Percentiles rank a stretch among this genome's conserved stretches.
Conservation (phyloP, 2,797 vertebrate species). For the Halcyon leucocephala region DNA sequence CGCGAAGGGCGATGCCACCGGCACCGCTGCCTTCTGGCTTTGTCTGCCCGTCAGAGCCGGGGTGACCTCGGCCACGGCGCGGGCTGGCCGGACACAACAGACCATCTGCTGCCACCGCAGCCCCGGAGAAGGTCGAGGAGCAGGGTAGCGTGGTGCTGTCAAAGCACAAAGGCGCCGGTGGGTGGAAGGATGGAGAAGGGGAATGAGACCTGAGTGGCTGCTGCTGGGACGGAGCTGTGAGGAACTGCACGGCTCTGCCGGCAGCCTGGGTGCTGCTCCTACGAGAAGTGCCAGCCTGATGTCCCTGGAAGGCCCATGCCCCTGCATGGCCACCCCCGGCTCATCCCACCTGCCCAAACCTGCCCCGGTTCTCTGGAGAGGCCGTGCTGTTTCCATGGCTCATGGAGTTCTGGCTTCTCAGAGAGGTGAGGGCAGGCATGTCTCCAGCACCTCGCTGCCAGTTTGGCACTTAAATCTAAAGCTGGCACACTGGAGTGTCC, state of each 20-base stretch:
- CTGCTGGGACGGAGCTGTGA: not conserved
- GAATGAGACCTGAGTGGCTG: not conserved
- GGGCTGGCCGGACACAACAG: not conserved
- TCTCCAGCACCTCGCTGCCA: not conserved
- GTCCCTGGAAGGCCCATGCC: not conserved
- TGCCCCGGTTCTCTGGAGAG: accelerated
- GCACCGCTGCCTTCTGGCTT: not conserved
- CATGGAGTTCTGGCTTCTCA: not conserved
- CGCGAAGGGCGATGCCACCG: not conserved
- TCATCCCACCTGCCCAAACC: not conserved
- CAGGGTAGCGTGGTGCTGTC: not conserved
- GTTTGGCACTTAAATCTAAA: not conserved
- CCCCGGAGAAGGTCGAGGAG: not conserved
- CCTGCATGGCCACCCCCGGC: not conserved
- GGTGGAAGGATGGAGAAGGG: not conserved
- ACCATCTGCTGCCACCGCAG: slow-evolving; percentile 35
- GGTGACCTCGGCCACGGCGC: not conserved
- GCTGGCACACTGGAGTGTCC: accelerated
- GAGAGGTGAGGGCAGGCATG: not conserved
- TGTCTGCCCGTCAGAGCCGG: not conserved
- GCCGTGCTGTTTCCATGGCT: accelerated
- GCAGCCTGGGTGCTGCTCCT: not conserved
- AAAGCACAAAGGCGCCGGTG: not conserved
- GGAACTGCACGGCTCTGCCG: accelerated
- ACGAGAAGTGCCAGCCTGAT: not conserved